Percentiles rank a stretch among this genome's conserved stretches.
phyloP scores from a whole-genome alignment of 2,113 vertebrate species.

The Blennius ocellaris region DNA sequence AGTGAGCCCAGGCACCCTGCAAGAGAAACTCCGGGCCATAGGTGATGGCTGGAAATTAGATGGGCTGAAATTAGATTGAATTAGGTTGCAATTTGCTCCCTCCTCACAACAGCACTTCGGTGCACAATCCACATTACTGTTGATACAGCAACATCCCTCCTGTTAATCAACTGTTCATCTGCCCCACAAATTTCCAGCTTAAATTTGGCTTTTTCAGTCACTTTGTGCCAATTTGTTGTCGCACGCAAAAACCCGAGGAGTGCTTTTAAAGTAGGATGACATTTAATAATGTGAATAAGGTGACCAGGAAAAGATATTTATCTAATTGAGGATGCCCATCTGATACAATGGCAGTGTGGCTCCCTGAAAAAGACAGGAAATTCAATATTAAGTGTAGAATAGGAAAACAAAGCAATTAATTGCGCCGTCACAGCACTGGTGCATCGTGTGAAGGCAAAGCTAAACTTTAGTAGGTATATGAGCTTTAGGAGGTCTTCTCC shows the following conservation, averaged over 20 bases:
- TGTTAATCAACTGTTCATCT: neutral
- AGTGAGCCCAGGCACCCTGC: constrained; percentile 7
- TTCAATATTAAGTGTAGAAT: constrained; percentile 47
- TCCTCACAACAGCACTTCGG: constrained; percentile 14
- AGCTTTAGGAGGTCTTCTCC: constrained; percentile 56
- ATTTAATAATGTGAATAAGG: constrained; percentile 18
- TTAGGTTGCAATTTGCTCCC: constrained; percentile 31
- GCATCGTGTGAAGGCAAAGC: constrained; percentile 40
- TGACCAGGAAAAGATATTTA: constrained; percentile 46
- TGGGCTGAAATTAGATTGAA: constrained; percentile 22
- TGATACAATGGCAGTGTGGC: constrained; percentile 40
- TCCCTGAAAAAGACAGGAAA: constrained; percentile 28
- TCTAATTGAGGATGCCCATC: constrained; percentile 50
- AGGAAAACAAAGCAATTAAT: constrained; percentile 69
- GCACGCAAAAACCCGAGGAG: neutral
- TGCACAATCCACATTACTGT: neutral
- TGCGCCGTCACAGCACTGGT: constrained; percentile 50
- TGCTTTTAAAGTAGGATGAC: constrained; percentile 17
- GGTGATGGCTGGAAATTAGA: constrained; percentile 11
- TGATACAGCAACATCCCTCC: neutral
- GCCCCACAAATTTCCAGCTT: neutral
- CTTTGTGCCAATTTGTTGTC: neutral
- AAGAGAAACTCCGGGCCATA: neutral
- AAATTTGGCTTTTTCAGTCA: neutral
- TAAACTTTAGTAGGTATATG: constrained; percentile 55